Base-by-base conservation (phyloP, 2,888 invertebrate genomes). In the Platerodrilus igneus region DNA sequence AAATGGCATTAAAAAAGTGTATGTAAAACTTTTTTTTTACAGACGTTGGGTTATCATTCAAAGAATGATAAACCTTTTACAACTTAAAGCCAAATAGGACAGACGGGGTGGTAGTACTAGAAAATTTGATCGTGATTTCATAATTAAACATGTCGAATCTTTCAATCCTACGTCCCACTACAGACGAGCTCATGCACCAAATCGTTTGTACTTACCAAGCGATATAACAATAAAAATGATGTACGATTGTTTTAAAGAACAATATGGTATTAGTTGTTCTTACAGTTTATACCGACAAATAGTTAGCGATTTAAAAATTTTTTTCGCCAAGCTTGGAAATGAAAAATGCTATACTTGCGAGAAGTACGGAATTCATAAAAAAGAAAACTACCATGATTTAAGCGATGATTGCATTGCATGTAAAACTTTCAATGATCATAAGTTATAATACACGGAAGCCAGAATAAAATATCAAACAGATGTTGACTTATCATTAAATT, bases 131-230 rank as follows among this genome's bases (percentile, higher is more conserved):
- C 27, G 38, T 14, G 23, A 20, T 11, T 13, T 33, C 21, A 41
- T 51, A 7, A 29, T 19, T 5, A 14, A 37, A 14, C 52, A 51
- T 29, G 40, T 45, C 18, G 29, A 46, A 25, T 29, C 23, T 6
- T 50, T 45, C 20, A 25, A 33, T 26, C 47, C 48, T 6, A 27
- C 32, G 6, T 46, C 48, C 1, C 51, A 51, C 32, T 48, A 53
- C 28, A 31, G 51, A 20, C 23, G 49, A 32, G 41, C 38, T 26
- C 51, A 53, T 38, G 47, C 48, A 15, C 48, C 48, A 3, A 45
- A 51, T 29, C 19, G 37, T 18, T 21, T 33, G 20, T 48, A 51
- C 34, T 38, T 50, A 11, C 50, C 53, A 13, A 31, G 35, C 22
- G 43, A 43, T 19, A 29, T 47, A n/a, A 38, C 34, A 11, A 44